Base-by-base conservation (phyloP, 2,888 invertebrate genomes). In the Nomada lathburiana region DNA sequence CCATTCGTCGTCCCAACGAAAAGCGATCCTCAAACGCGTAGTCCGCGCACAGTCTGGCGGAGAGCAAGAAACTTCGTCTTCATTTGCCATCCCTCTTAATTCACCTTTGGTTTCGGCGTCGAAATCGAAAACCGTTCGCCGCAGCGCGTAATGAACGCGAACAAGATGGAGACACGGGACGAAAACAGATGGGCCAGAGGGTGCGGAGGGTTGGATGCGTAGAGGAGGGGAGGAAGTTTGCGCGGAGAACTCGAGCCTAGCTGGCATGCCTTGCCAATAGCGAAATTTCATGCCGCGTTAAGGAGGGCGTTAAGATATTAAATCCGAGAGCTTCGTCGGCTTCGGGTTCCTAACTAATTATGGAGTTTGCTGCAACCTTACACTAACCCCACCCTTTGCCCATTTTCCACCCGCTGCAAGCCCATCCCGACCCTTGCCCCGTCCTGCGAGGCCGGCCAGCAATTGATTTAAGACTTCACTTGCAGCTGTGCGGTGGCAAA, bases 381-480 rank as follows among this genome's bases (percentile, higher is more conserved):
- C 86, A 81, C 80, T 75, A 68, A 57, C 64, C 50, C 64, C 74
- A 26, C 23, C 53, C 60, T 23, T 62, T 29, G 47, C 63, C 23
- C 80, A 47, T 72, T 76, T 62, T 68, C 52, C 80, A 47, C 47
- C 52, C 29, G 64, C 26, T 42, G 23, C 26, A 59, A 68, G 53
- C 60, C 65, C 65, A 44, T 62, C 53, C 60, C 62, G 44, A 11
- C 73, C 64, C 44, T 36, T 70, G 55, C 53, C 76, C 52, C 59
- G 59, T 59, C 63, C 63, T 29, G 26, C 73, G 53, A 65, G 76
- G 71, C 76, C 67, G 85, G 86, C 87, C 87, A 82, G 88, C 91
- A 91, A 92, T 92, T 92, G 92, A 92, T 92, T 92, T 91, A 92
- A 92, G 90, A 91, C 90, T 90, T 90, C 90, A 90, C 83, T 88